These are phyloP conservation scores for Sebastes diaconus DNA, from an alignment of 2,797 vertebrate species.

Conservation along the genomic window DNA sequence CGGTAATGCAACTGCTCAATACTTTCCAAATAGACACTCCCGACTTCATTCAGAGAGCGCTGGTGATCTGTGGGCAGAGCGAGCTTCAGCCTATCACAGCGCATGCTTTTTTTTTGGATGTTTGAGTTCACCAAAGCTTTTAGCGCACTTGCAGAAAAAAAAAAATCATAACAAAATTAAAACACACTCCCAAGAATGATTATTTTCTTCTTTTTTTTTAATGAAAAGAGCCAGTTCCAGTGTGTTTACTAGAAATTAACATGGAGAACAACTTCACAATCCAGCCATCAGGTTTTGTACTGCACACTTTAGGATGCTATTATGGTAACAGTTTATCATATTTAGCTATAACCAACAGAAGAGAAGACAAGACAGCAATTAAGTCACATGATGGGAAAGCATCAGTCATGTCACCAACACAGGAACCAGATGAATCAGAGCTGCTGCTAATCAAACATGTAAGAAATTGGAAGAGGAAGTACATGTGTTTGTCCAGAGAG, in stretches of 20 bases:
- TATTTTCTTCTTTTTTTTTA: slow-evolving; percentile 55
- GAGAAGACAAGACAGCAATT: slow-evolving; percentile 50
- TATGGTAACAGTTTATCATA: slow-evolving; percentile 54
- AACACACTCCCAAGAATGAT: neutral
- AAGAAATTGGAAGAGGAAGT: slow-evolving; percentile 22
- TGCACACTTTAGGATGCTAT: slow-evolving; percentile 66
- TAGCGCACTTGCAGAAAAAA: neutral
- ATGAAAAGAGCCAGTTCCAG: slow-evolving; percentile 80
- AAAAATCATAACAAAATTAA: slow-evolving; percentile 3
- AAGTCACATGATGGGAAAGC: slow-evolving; percentile 49
- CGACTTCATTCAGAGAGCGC: slow-evolving; percentile 48
- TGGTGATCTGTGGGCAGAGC: slow-evolving; percentile 18
- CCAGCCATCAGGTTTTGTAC: slow-evolving; percentile 71
- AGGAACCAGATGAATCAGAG: slow-evolving; percentile 21
- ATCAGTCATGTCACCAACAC: slow-evolving; percentile 45
- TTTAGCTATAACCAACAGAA: slow-evolving; percentile 57
- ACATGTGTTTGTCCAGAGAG: slow-evolving; percentile 14
- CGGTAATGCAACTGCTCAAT: slow-evolving; percentile 66
- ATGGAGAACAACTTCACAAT: slow-evolving; percentile 71
- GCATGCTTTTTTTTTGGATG: slow-evolving; percentile 1
- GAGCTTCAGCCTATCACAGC: slow-evolving; percentile 6
- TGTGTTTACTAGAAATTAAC: slow-evolving; percentile 73
- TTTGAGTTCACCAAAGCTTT: slow-evolving; percentile 5
- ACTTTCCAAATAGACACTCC: slow-evolving; percentile 76
- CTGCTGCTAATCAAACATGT: slow-evolving; percentile 33